Evolutionary conservation across 2,797 vertebrate species (phyloP).

Genomic region (Nyctibius grandis): DNA sequence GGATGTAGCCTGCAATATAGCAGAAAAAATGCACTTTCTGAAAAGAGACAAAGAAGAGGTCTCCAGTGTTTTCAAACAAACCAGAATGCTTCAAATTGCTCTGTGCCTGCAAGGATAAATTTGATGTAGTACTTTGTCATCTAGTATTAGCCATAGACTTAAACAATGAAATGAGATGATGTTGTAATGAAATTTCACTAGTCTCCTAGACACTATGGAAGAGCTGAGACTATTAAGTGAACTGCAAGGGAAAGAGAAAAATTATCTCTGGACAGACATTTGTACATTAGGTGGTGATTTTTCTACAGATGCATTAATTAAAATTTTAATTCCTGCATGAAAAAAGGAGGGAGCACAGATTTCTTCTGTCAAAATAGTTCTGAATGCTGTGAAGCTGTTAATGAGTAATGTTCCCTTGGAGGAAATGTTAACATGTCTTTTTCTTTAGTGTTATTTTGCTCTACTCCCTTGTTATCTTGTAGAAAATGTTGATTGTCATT

Average conservation of each 20-base stretch:
- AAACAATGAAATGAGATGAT: conserved; percentile 5
- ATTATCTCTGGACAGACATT: conserved; percentile 4
- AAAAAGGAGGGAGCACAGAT: background rate
- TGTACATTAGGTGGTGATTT: conserved; percentile 16
- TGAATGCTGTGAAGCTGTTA: conserved; percentile 7
- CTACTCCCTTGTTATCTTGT: background rate
- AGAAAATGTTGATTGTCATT: conserved; percentile 17
- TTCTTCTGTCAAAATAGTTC: conserved; percentile 34
- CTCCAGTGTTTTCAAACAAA: background rate
- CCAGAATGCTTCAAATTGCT: background rate
- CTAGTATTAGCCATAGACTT: background rate
- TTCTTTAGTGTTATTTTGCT: background rate
- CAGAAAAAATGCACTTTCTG: background rate
- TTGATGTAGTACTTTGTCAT: background rate
- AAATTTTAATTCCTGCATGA: conserved; percentile 40
- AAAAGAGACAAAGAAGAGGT: background rate
- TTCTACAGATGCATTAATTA: conserved; percentile 30
- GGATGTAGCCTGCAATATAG: background rate
- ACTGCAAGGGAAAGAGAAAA: background rate
- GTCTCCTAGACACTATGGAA: background rate
- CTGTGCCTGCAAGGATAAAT: background rate
- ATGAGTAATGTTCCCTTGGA: conserved; percentile 9
- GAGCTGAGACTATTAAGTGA: background rate
- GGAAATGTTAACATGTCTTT: background rate
- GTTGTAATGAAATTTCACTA: background rate